A percentile compares a stretch with the other conserved stretches of the same genome.
Conservation (phyloP, 2,113 vertebrate genomes). For the Xerus inauris region DNA sequence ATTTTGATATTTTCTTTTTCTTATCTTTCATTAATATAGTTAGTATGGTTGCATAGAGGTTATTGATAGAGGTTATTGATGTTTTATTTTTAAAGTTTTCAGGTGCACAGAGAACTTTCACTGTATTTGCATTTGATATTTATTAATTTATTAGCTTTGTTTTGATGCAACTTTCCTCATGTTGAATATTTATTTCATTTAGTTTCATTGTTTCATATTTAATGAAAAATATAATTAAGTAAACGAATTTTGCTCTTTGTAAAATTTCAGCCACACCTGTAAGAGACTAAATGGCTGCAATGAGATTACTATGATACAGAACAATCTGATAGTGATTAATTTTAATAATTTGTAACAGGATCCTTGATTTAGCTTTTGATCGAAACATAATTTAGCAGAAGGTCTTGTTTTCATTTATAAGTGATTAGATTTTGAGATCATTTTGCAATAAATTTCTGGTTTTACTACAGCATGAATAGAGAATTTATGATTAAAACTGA, state of each 20-base stretch:
- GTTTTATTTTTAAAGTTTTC: constrained; percentile 58
- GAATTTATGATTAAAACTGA: constrained; percentile 21
- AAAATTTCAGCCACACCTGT: constrained; percentile 22
- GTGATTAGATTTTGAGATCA: constrained; percentile 61
- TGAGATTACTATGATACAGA: constrained; percentile 52
- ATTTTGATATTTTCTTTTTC: background rate
- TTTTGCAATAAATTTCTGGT: constrained; percentile 62
- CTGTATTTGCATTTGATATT: constrained; percentile 40
- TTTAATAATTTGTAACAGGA: constrained; percentile 69
- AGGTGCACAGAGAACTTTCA: constrained; percentile 4
- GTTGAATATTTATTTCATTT: constrained; percentile 66
- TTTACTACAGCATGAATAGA: constrained; percentile 54
- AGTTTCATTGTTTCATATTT: constrained; percentile 65
- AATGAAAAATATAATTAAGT: constrained; percentile 75
- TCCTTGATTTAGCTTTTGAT: constrained; percentile 69
- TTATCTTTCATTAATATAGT: constrained; percentile 36
- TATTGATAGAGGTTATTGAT: constrained; percentile 28
- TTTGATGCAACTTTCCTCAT: constrained; percentile 46
- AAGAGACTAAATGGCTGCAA: constrained; percentile 49
- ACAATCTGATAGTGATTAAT: constrained; percentile 64
- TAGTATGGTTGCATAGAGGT: constrained; percentile 1
- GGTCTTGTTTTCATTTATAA: constrained; percentile 70
- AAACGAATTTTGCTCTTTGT: constrained; percentile 69
- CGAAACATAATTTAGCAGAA: constrained; percentile 58
- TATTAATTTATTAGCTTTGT: constrained; percentile 53